A percentile compares a stretch with the other conserved stretches of the same genome.
phyloP scores from a whole-genome alignment of 2,113 vertebrate genomes.

The Psilopogon haemacephalus region DNA sequence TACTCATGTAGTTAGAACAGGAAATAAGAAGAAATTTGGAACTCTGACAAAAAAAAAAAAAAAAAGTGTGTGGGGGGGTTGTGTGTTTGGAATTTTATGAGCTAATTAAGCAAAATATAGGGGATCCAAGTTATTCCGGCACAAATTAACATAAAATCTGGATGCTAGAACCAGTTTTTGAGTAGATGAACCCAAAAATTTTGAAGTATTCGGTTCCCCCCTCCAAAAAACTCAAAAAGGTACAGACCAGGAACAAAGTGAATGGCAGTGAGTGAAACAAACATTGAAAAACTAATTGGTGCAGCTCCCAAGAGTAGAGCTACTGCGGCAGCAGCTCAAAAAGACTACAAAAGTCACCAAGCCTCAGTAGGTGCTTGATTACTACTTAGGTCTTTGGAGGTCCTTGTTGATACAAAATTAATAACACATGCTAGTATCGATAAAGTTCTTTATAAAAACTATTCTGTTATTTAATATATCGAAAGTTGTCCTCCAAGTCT shows the following conservation, averaged over 20 bases:
- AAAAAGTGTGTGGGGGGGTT: neutral
- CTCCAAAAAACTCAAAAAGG: neutral
- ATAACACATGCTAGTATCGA: neutral
- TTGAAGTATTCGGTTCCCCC: neutral
- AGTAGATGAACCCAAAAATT: neutral
- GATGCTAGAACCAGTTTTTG: neutral
- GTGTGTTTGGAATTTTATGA: neutral
- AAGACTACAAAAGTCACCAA: neutral
- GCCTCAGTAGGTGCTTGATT: neutral
- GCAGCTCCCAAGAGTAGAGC: neutral
- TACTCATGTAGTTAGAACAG: neutral
- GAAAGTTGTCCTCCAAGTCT: neutral
- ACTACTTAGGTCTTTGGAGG: neutral
- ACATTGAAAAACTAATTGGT: neutral
- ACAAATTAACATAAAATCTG: neutral
- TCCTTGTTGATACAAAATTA: neutral
- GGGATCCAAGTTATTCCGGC: neutral
- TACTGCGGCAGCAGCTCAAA: neutral
- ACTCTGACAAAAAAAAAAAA: neutral
- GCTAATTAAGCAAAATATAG: neutral
- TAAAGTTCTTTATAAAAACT: neutral
- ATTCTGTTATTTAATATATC: neutral
- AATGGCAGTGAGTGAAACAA: neutral
- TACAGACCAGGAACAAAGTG: neutral
- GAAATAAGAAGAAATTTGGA: neutral